Percentiles rank a stretch among this genome's conserved stretches.
Conservation (phyloP, 2,113 vertebrate species). For the Galemys pyrenaicus region DNA sequence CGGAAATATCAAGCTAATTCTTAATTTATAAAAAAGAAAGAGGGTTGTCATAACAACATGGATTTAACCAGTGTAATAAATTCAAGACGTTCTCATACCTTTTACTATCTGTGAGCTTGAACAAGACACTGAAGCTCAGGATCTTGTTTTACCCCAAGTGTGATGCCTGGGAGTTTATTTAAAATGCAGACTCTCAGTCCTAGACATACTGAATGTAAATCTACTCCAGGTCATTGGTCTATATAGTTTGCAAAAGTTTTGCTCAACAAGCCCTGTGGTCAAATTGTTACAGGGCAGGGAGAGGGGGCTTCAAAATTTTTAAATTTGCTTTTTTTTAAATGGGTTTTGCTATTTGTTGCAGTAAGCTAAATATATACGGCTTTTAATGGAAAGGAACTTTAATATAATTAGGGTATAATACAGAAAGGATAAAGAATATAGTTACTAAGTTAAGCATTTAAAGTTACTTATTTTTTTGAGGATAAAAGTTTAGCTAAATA, state of each 20-base stretch:
- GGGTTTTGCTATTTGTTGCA: no score
- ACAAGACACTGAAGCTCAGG: neutral
- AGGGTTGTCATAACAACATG: neutral
- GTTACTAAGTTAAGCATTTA: no score
- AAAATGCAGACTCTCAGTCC: neutral
- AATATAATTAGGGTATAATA: no score
- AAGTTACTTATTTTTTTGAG: no score
- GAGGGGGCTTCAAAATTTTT: no score
- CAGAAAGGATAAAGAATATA: no score
- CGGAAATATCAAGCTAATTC: slow-evolving; percentile 29
- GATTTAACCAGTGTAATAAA: neutral
- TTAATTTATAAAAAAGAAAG: neutral
- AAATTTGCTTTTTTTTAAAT: no score
- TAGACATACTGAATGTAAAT: neutral
- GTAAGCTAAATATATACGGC: no score
- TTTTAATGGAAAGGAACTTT: no score
- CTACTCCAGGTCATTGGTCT: neutral
- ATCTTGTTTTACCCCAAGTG: neutral
- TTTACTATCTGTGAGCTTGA: neutral
- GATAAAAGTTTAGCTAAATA: no score
- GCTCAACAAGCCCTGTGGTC: neutral
- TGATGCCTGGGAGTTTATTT: neutral
- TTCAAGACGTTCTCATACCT: neutral
- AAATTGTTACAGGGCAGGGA: no score
- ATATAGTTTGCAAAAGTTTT: slow-evolving; percentile 12